phyloP scores from a whole-genome alignment of 2,888 invertebrate genomes.

The Anticlea derivata region DNA sequence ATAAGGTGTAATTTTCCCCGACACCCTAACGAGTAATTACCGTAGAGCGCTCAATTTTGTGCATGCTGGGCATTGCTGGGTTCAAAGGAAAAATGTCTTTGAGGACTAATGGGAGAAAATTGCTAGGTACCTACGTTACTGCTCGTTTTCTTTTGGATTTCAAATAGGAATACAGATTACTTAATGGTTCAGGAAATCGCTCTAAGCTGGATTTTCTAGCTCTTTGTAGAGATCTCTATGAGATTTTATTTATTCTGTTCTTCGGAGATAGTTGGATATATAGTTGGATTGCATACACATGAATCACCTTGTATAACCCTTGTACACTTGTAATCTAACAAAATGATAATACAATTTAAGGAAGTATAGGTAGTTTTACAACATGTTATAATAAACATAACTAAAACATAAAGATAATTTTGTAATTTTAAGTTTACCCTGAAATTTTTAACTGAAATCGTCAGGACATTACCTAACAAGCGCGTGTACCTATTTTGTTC shows the following conservation, averaged over 20 bases:
- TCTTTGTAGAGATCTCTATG: too few relatives aligned
- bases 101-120: constrained; percentile 31
- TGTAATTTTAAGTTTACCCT: not conserved
- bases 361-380: too few relatives aligned
- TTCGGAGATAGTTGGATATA: too few relatives aligned
- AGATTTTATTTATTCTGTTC: too few relatives aligned
- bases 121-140: constrained; percentile 21
- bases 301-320: too few relatives aligned
- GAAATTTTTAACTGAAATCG: constrained; percentile 1
- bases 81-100: constrained; percentile 36
- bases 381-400: not conserved
- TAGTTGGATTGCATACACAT: not conserved
- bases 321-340: too few relatives aligned
- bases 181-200: constrained; percentile 6
- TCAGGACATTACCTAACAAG: not conserved
- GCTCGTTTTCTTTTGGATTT: constrained; percentile 20
- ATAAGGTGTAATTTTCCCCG: constrained; percentile 36
- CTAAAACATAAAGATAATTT: not conserved
- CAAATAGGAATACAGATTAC: constrained; percentile 3
- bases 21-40: constrained; percentile 37
- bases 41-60: constrained; percentile 34
- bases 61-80: constrained; percentile 27
- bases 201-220: not conserved
- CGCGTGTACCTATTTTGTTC: not conserved
- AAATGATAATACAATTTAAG: too few relatives aligned